phyloP scores from a whole-genome alignment of 2,797 vertebrate genomes.

The Cuculus canorus region DNA sequence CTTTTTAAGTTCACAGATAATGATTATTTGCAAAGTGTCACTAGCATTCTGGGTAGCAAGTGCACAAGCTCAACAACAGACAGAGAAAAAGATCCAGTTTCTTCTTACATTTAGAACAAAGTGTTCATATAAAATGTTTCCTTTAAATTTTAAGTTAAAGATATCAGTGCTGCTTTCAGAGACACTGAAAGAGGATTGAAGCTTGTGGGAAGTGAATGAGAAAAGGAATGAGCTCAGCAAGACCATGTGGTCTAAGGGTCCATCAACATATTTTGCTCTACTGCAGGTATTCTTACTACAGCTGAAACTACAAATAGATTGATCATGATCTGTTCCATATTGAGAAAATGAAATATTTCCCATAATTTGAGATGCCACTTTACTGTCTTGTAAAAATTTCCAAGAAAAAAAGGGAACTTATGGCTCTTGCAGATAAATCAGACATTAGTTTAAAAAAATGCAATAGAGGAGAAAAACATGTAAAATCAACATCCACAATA shows the following conservation, averaged over 20 bases:
- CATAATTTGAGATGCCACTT: background rate
- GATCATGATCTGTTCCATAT: background rate
- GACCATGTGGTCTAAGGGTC: background rate
- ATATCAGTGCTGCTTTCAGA: background rate
- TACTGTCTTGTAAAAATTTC: background rate
- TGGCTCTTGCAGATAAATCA: background rate
- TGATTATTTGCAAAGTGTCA: background rate
- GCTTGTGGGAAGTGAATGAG: background rate
- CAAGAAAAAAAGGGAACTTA: background rate
- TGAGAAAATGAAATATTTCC: background rate
- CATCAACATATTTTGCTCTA: background rate
- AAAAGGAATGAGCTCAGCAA: background rate
- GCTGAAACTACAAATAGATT: background rate
- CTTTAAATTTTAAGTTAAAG: background rate
- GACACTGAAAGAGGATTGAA: background rate
- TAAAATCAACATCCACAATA: background rate
- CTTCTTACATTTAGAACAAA: background rate
- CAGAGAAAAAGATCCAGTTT: background rate
- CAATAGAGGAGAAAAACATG: background rate
- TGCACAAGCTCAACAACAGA: background rate
- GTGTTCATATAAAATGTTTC: background rate
- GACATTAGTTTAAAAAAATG: background rate
- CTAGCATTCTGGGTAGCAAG: background rate
- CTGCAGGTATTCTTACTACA: background rate
- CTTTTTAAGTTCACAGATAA: background rate